These are phyloP conservation scores for Tigriopus californicus DNA, from an alignment of 2,888 invertebrate genomes.

Conservation along the genomic window DNA sequence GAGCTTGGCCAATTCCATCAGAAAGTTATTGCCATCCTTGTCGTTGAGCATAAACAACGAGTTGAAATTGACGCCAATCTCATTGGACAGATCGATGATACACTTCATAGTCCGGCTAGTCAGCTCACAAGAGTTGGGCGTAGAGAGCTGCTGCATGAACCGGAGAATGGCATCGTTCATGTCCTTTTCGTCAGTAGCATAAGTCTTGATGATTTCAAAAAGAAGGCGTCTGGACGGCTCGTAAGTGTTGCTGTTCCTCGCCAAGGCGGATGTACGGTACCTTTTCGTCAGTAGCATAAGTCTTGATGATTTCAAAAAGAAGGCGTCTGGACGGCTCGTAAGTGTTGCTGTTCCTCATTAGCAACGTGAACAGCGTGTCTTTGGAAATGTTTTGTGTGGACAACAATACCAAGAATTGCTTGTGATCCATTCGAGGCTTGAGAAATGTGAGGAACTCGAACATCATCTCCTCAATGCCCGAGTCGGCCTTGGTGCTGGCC, in stretches of 20 bases:
- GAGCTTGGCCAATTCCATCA: constrained; percentile 7
- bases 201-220: neutral
- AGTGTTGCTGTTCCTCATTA: constrained; percentile 2
- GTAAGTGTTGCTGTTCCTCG: too few relatives aligned
- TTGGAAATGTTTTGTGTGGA: neutral
- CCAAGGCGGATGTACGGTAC: neutral
- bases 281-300: neutral
- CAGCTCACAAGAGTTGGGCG: neutral
- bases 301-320: neutral
- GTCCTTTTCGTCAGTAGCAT: neutral
- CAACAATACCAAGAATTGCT: neutral
- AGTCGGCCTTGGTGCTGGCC: neutral
- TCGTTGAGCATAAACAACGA: neutral
- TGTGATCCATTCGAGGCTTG: neutral
- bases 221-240: neutral
- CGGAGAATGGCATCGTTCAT: neutral
- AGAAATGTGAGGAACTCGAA: neutral
- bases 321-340: neutral
- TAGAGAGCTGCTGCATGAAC: neutral
- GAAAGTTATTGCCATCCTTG: neutral
- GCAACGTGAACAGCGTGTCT: constrained; percentile 4
- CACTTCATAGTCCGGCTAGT: neutral
- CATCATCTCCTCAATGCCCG: neutral
- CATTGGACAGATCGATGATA: neutral
- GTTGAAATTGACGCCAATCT: neutral